Evolutionary conservation across 2,113 vertebrate species (phyloP), one percentile per base, ranked within the genome.

Genomic region (Ceyx melanurus): DNA sequence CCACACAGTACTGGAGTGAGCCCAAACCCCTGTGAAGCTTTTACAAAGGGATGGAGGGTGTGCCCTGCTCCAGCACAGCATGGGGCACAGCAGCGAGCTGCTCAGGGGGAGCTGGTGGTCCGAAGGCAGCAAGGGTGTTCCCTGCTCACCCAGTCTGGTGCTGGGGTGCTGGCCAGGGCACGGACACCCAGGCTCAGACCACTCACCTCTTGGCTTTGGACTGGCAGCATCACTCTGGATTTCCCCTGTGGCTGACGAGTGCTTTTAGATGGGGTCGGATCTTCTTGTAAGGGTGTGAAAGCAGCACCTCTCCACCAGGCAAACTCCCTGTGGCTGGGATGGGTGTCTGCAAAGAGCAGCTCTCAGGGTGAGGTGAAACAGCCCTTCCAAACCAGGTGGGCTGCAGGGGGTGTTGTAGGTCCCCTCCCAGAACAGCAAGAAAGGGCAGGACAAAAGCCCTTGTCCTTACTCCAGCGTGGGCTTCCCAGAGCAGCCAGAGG

Each of bases 11-110:
- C 91, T 96, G 95, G 95, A 95, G 94, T 0, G 87, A 92, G 58
- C 93, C 95, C 94, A 96, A 92, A 66, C 17, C 71, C 93, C 89
- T 90, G 64, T 31, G 95, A 91, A 94, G 91, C 87, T 83, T 61
- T 94, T 82, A 94, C 87, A 94, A 96, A 96, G 88, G 89, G 87
- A 84, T 66, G 6, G 42, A 96, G 94, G 95, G 91, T 94, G 95
- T 94, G 95, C 93, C 91, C 50, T 0, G 87, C 74, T 80, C 6
- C 46, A 92, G 91, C 83, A 1, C 92, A 76, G 90, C 18, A 1
- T 8, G 35, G 82, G 54, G 75, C 4, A 3, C 65, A 5, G 68
- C 70, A 3, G 40, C 3, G 5, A 78, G 95, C 78, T 33, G 53
- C 5, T 1, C 1, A 5, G 5, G 29, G 66, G 50, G 75, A 75